These are phyloP conservation scores for Hecatera dysodea DNA, from an alignment of 2,888 invertebrate species.

Conservation along the genomic window DNA sequence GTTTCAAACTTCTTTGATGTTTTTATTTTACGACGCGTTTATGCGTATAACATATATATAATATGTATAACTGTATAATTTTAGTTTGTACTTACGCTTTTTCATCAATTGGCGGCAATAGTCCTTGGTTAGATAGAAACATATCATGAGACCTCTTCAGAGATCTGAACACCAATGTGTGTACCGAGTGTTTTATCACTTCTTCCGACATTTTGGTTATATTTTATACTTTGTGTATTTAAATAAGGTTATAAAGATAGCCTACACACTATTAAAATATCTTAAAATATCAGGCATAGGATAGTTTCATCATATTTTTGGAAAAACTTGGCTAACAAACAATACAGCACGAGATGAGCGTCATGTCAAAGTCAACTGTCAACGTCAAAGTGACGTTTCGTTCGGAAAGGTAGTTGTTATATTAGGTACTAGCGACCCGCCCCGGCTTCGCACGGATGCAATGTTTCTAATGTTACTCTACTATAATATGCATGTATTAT, in stretches of 20 bases:
- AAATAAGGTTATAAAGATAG: background rate
- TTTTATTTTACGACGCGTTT: background rate
- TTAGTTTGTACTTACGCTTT: conserved; percentile 92
- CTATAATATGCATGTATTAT: too few relatives aligned
- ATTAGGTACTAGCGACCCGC: too few relatives aligned
- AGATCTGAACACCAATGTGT: conserved; percentile 98
- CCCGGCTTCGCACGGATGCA: too few relatives aligned
- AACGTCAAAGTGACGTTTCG: conserved; percentile 17
- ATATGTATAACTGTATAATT: background rate
- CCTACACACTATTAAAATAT: conserved; percentile 12
- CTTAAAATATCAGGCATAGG: conserved; percentile 14
- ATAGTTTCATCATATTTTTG: conserved; percentile 45
- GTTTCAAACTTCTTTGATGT: background rate
- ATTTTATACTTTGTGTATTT: conserved; percentile 12
- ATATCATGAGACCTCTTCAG: conserved; percentile 99
- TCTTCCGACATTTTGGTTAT: conserved; percentile 92
- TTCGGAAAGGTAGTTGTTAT: conserved; percentile 15
- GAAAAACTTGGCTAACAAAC: conserved; percentile 35
- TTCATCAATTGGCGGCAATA: conserved; percentile 96
- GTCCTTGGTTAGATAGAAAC: conserved; percentile 97
- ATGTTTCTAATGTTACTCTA: too few relatives aligned
- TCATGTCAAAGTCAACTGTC: conserved; percentile 42
- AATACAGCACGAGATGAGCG: conserved; percentile 37
- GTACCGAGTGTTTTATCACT: conserved; percentile 99
- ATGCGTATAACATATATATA: too few relatives aligned